A percentile compares a stretch with the other conserved stretches of the same genome.
phyloP scores from a whole-genome alignment of 1,140 invertebrate species.

The Mya arenaria region DNA sequence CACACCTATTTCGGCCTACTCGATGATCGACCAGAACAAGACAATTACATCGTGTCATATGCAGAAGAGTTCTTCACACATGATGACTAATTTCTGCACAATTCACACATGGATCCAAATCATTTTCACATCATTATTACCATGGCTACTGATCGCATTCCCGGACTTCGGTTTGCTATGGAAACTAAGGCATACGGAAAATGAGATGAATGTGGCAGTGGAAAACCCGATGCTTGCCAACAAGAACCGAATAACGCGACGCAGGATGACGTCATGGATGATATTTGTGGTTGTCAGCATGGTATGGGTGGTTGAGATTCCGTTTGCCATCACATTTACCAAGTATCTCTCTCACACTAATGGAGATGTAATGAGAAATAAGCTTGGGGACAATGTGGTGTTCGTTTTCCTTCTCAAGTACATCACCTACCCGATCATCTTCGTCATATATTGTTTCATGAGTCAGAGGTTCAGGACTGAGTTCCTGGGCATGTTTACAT shows the following conservation, averaged over 20 bases:
- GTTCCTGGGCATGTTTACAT: not conserved
- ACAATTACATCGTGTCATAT: conserved; percentile 23
- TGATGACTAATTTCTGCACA: not conserved
- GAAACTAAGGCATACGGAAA: conserved; percentile 30
- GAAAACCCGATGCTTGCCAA: not conserved
- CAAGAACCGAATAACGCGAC: not conserved
- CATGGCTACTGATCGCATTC: conserved; percentile 43
- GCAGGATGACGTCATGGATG: not conserved
- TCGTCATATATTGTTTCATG: conserved; percentile 45
- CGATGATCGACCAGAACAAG: not conserved
- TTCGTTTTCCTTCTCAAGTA: conserved; percentile 41
- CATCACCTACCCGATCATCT: conserved; percentile 23
- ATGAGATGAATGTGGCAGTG: not conserved
- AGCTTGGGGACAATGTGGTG: not conserved
- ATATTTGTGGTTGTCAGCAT: conserved; percentile 36
- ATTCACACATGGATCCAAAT: conserved; percentile 42
- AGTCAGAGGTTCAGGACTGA: conserved; percentile 21
- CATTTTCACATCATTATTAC: conserved; percentile 30
- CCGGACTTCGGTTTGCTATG: conserved; percentile 21
- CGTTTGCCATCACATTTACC: conserved; percentile 25
- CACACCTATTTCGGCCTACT: not conserved
- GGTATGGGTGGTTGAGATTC: conserved; percentile 44
- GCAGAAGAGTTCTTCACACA: not conserved
- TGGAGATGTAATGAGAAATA: conserved; percentile 23
- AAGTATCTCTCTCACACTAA: conserved; percentile 27